These are phyloP conservation scores for Andrena dorsata DNA, from an alignment of 2,888 invertebrate species.

Conservation along the genomic window DNA sequence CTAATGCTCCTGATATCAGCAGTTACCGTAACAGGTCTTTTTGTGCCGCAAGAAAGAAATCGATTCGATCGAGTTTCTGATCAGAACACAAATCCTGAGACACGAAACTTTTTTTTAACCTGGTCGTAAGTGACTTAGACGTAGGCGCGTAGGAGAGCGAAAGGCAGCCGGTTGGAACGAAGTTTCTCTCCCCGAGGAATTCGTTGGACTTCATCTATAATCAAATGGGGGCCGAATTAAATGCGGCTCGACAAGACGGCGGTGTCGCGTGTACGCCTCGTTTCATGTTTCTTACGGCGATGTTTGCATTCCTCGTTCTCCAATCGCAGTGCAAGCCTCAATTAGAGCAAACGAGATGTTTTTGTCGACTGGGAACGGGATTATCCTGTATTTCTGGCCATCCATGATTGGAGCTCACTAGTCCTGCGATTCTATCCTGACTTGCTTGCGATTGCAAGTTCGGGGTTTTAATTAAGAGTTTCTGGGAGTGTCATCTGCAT, in stretches of 20 bases:
- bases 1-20: not conserved
- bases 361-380: not conserved
- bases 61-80: slow-evolving; percentile 16
- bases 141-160: slow-evolving; percentile 1
- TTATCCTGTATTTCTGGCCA: not conserved
- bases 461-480: slow-evolving; percentile 1
- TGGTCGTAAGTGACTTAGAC: slow-evolving; percentile 18
- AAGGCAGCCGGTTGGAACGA: slow-evolving; percentile 40
- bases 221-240: slow-evolving; percentile 65
- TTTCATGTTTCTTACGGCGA: slow-evolving; percentile 18
- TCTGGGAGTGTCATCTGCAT: not conserved
- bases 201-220: slow-evolving; percentile 59
- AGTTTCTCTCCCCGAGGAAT: slow-evolving; percentile 59
- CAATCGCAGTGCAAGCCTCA: slow-evolving; percentile 2
- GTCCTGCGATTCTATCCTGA: not conserved
- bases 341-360: slow-evolving; percentile 34
- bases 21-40: not conserved
- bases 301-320: slow-evolving; percentile 14
- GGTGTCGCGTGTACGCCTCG: not conserved
- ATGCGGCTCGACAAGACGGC: slow-evolving; percentile 18
- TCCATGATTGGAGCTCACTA: slow-evolving; percentile 3
- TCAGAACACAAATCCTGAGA: slow-evolving; percentile 20
- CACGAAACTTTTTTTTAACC: slow-evolving; percentile 47
- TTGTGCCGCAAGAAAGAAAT: not conserved
- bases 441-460: not conserved